phyloP scores from a whole-genome alignment of 2,888 invertebrate genomes.

The Trissolcus japonicus region DNA sequence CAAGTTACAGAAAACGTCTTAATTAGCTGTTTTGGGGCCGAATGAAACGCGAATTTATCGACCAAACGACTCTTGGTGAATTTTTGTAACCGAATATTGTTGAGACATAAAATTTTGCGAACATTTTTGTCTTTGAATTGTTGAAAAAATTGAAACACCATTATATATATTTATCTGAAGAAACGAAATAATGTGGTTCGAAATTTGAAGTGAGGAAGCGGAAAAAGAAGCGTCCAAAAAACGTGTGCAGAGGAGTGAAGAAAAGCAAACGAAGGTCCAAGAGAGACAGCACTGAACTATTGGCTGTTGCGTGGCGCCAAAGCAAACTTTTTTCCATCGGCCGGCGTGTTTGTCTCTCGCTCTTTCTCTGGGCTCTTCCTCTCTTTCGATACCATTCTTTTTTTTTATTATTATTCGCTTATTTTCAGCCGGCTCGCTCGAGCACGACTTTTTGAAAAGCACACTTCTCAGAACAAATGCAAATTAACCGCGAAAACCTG shows the following conservation, averaged over 20 bases:
- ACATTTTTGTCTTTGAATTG: neutral
- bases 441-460: constrained; percentile 39
- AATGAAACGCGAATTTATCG: constrained; percentile 39
- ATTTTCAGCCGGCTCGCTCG: constrained; percentile 33
- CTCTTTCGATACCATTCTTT: constrained; percentile 39
- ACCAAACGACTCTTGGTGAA: constrained; percentile 20
- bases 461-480: constrained; percentile 41
- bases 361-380: constrained; percentile 13
- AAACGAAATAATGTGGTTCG: neutral
- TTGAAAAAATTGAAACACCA: neutral
- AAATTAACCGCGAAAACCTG: constrained; percentile 41
- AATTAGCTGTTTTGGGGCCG: constrained; percentile 46
- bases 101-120: neutral
- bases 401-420: constrained; percentile 45
- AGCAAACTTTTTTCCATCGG: constrained; percentile 43
- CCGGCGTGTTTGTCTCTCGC: constrained; percentile 17
- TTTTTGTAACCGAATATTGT: neutral
- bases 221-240: constrained; percentile 7
- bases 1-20: constrained; percentile 50
- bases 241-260: constrained; percentile 19
- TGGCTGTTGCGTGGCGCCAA: constrained; percentile 55
- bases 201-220: neutral
- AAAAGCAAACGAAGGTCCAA: constrained; percentile 24
- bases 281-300: constrained; percentile 40
- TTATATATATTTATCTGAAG: neutral